Conservation (phyloP, 2,888 invertebrate genomes). For the Macrophya alboannulata region DNA sequence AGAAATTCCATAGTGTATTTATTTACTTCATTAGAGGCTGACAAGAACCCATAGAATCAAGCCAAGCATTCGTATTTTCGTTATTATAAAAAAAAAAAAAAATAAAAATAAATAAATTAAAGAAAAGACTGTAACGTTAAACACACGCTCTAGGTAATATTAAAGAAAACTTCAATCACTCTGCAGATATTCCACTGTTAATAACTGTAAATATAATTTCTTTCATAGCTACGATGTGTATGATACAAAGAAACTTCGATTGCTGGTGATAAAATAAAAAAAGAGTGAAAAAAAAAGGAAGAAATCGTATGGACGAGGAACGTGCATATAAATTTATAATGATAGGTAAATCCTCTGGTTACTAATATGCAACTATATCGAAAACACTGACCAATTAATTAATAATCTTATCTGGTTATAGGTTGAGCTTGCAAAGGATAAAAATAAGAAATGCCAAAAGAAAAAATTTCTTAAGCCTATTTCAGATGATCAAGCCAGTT, state of each 20-base stretch:
- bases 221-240: conserved; percentile 73
- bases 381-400: not conserved
- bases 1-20: not conserved
- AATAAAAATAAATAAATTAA: not conserved
- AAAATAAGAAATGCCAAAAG: not conserved
- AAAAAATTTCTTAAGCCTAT: conserved; percentile 1
- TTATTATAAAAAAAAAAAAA: not conserved
- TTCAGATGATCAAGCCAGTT: conserved; percentile 12
- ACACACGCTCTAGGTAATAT: conserved; percentile 30
- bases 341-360: conserved; percentile 9
- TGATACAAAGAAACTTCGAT: conserved; percentile 71
- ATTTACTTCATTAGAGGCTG: conserved; percentile 1
- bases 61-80: not conserved
- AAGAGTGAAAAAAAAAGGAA: not conserved
- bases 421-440: not conserved
- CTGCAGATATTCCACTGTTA: conserved; percentile 62
- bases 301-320: not conserved
- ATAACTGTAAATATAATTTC: conserved; percentile 77
- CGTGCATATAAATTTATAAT: not conserved
- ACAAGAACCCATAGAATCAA: not conserved
- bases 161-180: conserved; percentile 59
- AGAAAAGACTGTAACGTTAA: conserved; percentile 29
- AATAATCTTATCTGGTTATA: not conserved
- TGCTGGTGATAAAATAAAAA: conserved; percentile 58
- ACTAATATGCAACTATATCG: not conserved